phyloP scores from a whole-genome alignment of 2,888 invertebrate genomes.

The Gastracanthus pulcherrimus region DNA sequence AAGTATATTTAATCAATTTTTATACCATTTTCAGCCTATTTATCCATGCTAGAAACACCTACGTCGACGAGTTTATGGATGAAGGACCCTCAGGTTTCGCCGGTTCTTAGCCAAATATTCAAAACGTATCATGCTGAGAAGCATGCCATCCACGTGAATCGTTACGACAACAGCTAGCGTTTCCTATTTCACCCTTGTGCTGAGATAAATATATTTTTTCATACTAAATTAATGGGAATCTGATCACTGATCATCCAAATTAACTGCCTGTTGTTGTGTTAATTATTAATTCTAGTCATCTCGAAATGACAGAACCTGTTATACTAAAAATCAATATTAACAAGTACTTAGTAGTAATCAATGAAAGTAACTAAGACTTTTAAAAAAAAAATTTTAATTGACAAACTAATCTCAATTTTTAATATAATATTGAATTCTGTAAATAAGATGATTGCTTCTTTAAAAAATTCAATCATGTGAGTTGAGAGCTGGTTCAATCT shows the following conservation, averaged over 20 bases:
- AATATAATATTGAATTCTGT: conserved; percentile 37
- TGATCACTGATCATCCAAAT: conserved; percentile 34
- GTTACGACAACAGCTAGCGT: conserved; percentile 64
- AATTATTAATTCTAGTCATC: conserved; percentile 42
- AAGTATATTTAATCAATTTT: neutral
- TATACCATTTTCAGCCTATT: conserved; percentile 79
- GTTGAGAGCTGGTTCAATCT: neutral
- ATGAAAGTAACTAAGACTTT: conserved; percentile 45
- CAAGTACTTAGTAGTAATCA: conserved; percentile 41
- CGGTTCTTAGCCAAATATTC: conserved; percentile 83
- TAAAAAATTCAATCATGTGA: conserved; percentile 10
- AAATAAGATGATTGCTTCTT: conserved; percentile 28
- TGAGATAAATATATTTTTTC: conserved; percentile 41
- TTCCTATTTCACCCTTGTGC: neutral
- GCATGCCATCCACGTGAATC: conserved; percentile 80
- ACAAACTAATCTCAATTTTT: conserved; percentile 11
- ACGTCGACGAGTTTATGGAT: conserved; percentile 82
- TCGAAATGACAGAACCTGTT: conserved; percentile 26
- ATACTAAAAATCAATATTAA: conserved; percentile 30
- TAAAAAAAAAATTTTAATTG: neutral
- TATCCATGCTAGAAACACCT: conserved; percentile 84
- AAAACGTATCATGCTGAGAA: conserved; percentile 83
- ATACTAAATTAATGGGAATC: conserved; percentile 30
- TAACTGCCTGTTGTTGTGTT: conserved; percentile 30
- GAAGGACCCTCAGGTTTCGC: conserved; percentile 84